Evolutionary conservation across 2,113 vertebrate species (phyloP).

Genomic region (Nycticorax nycticorax): DNA sequence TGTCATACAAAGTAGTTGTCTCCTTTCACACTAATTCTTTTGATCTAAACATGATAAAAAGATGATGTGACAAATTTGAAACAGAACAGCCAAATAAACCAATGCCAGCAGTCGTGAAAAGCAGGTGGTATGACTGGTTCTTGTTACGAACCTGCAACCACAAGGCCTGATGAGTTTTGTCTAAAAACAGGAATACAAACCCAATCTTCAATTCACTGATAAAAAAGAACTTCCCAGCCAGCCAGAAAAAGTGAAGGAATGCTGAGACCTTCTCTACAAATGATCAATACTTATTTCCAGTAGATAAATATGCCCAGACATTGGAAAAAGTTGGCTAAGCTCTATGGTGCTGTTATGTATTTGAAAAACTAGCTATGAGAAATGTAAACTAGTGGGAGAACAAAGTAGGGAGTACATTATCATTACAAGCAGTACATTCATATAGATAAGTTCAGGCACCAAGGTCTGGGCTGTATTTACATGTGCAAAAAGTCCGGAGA

Average conservation of each 20-base stretch:
- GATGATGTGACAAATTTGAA: background rate
- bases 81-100: background rate
- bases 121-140: background rate
- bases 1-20: background rate
- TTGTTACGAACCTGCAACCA: background rate
- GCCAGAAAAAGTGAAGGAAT: constrained; percentile 9
- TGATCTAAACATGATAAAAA: background rate
- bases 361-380: constrained; percentile 3
- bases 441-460: background rate
- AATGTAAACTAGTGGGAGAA: constrained; percentile 23
- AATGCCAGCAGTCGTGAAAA: background rate
- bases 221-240: background rate
- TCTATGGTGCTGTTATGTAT: background rate
- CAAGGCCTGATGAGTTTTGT: background rate
- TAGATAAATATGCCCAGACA: constrained; percentile 39
- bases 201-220: background rate
- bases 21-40: background rate
- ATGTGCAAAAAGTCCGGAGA: background rate
- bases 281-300: constrained; percentile 46
- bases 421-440: background rate
- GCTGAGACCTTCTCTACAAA: background rate
- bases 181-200: background rate
- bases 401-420: constrained; percentile 8
- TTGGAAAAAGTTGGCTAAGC: constrained; percentile 51
- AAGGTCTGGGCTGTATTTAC: background rate